Percentiles rank a stretch among this genome's conserved stretches.
Conservation (phyloP, 2,888 invertebrate species). For the Pyrochroa serraticornis region DNA sequence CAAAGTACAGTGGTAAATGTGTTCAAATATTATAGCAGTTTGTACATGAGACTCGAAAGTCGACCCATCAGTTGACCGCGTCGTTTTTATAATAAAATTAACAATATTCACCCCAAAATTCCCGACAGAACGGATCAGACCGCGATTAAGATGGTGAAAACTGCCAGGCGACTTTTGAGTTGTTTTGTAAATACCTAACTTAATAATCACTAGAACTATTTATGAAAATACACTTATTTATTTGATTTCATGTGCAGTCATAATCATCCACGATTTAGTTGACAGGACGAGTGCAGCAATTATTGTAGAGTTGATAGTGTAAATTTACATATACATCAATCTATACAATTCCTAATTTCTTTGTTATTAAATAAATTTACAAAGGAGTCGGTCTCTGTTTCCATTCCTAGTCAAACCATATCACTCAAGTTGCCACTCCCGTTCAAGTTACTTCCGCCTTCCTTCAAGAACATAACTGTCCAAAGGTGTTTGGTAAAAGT, state of each 20-base stretch:
- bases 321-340: conserved; percentile 44
- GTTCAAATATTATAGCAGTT: conserved; percentile 39
- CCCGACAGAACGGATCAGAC: too few species aligned
- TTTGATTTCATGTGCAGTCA: conserved; percentile 42
- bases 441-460: too few species aligned
- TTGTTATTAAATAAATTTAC: conserved; percentile 46
- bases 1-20: conserved; percentile 43
- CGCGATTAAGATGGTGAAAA: not conserved
- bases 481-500: too few species aligned
- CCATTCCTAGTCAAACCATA: too few species aligned
- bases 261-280: conserved; percentile 41
- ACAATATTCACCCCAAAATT: too few species aligned
- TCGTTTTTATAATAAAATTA: conserved; percentile 12
- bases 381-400: conserved; percentile 3
- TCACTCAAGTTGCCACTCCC: too few species aligned
- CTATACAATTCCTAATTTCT: conserved; percentile 48
- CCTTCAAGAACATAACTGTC: too few species aligned
- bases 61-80: conserved; percentile 10
- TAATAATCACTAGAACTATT: conserved; percentile 42
- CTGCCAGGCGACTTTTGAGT: conserved; percentile 39
- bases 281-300: conserved; percentile 38
- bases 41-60: conserved; percentile 30
- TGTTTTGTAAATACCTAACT: conserved; percentile 43
- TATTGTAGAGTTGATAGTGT: conserved; percentile 43
- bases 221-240: conserved; percentile 45